Base-by-base conservation (phyloP, 1,140 invertebrate genomes). In the Diachasma alloeum region DNA sequence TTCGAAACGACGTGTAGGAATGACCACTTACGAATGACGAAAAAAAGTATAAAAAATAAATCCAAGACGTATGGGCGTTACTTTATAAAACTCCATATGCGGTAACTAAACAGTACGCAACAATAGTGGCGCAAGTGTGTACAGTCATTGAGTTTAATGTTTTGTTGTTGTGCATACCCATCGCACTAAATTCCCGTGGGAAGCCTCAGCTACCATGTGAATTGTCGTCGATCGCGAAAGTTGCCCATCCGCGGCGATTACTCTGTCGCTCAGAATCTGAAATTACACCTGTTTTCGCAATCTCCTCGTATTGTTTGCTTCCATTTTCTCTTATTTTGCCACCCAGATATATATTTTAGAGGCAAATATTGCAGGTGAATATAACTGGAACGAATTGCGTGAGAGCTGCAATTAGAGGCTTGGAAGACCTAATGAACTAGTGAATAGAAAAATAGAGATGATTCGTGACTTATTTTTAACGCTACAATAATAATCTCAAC, bases 211-310 rank as follows among this genome's bases (percentile, higher is more conserved):
- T 19, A 42, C 9, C 24, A 56, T 56, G 31, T 17, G 69, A 26
- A 22, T 39, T 42, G 67, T 69, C 71, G 72, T 63, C 56, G 68
- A 79, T 66, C 75, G 75, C 72, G 72, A 76, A 74, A 79, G 48
- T 74, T 71, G 53, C 78, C 39, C 67, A 76, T 74, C 75, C 46
- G 42, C 44, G 37, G 31, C 10, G 15, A 56, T 56, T 56, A 19
- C 19, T 56, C 48, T 9, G n/a, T 56, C 48, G n/a, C 19, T 56
- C n/a, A 56, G 6, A 56, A 19, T 56, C 17, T 56, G 6, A 56
- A 56, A 19, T 56, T 19, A 17, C 19, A 56, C 48, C n/a, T 56
- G 19, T 56, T 56, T 56, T 56, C 48, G 48, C 48, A 56, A 56
- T 56, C 13, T 56, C 10, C 17, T 9, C 1, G 48, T 42, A 56